Base-by-base conservation (phyloP, 92 coral and sea anemone genomes). In the Anthopleura xanthogrammica region DNA sequence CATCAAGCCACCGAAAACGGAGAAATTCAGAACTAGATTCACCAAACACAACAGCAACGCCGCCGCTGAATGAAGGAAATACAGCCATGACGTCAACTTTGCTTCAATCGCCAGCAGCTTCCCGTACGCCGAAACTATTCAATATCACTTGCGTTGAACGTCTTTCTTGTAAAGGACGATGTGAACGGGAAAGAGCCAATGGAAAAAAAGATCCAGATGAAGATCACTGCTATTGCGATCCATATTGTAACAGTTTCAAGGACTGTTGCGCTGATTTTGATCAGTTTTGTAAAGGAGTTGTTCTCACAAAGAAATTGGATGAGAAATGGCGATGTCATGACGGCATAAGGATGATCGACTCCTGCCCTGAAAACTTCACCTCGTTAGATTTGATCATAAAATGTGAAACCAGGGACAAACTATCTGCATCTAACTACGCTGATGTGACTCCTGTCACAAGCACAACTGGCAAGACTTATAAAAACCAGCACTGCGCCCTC, bases 241-340 rank as follows among this genome's bases (percentile, higher is more conserved):
- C 74, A 36, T 68, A 68, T 36, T 68, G 74, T 12, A 12, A 68
- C 14, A 68, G 74, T 42, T 68, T 68, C 74, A 71, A 82, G 55
- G 84, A 81, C 66, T 81, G 84, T 9, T 81, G 84, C 10, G 48
- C 84, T 5, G 84, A 81, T 24, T 81, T 40, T 48, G 84, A 81
- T 29, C 41, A 41, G n/a, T 81, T 81, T 54, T 81, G 84, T 77
- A 52, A 50, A 20, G 80, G 65, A 52, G 23, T 42, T 46, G 79
- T 77, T 22, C 5, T 41, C 3, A 52, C 56, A 5, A 50, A 23
- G 58, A 17, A 52, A 52, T 17, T 77, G 14, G 64, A 52, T 3
- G 58, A 77, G 12, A 77, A 77, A 77, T 77, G 80, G 80, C 19
- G 60, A 43, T 77, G 80, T 22, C 13, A 52, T 14, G 19, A 77